Conservation (phyloP, 1,140 invertebrate species). For the Rhopalosiphum padi region DNA sequence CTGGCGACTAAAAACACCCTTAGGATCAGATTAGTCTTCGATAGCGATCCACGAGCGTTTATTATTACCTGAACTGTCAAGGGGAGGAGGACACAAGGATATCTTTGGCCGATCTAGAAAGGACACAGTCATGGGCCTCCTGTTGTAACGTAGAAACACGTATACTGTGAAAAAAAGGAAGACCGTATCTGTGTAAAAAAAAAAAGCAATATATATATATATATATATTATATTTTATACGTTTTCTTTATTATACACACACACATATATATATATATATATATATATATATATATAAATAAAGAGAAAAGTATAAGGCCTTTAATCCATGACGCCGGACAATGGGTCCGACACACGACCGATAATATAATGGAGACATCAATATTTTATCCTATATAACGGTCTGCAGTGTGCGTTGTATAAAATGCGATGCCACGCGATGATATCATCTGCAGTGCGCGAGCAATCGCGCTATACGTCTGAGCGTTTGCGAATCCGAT, state of each 20-base stretch:
- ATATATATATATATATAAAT: conserved; percentile 1
- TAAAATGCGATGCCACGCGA: conserved; percentile 14
- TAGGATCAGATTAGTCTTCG: conserved; percentile 35
- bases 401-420: neutral
- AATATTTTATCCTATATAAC: conserved; percentile 42
- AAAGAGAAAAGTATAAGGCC: conserved; percentile 48
- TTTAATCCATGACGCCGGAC: conserved; percentile 50
- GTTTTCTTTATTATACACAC: neutral
- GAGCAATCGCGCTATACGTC: neutral
- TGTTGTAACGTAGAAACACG: neutral
- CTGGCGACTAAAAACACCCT: conserved; percentile 36
- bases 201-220: conserved; percentile 23
- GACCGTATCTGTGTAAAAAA: conserved; percentile 38
- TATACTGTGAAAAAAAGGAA: conserved; percentile 43
- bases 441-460: conserved; percentile 18
- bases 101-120: conserved; percentile 43
- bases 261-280: neutral
- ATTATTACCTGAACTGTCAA: conserved; percentile 53
- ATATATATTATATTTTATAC: conserved; percentile 2
- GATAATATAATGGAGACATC: conserved; percentile 58
- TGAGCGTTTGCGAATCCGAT: conserved; percentile 53
- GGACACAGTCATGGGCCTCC: conserved; percentile 24
- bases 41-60: conserved; percentile 48
- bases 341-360: conserved; percentile 51
- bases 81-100: conserved; percentile 26